A percentile compares a stretch with the other conserved stretches of the same genome.
Conservation (phyloP, 2,797 vertebrate species). For the Sebastes steindachneri region DNA sequence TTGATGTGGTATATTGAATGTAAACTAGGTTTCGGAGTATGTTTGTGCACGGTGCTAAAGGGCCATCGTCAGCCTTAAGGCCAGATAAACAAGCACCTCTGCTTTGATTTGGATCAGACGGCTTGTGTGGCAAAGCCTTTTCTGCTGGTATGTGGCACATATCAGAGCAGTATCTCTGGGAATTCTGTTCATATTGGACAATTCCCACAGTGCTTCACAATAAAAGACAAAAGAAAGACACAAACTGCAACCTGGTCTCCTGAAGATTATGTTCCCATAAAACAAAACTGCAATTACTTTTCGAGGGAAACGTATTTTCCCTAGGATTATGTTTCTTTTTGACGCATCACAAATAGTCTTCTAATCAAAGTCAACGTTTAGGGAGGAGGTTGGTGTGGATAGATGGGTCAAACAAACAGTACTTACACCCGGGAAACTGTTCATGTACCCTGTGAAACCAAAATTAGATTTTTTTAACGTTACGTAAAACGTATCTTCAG, state of each 20-base stretch:
- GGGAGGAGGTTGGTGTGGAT: not conserved
- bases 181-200: not conserved
- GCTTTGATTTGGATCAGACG: slow-evolving; percentile 19
- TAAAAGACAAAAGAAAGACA: not conserved
- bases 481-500: too few species aligned
- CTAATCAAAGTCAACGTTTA: rapidly evolving
- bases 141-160: not conserved
- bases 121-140: not conserved
- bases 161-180: not conserved
- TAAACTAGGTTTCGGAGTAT: slow-evolving; percentile 72
- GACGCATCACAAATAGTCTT: not conserved
- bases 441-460: too few species aligned
- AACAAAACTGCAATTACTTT: not conserved
- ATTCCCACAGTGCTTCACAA: not conserved
- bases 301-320: rapidly evolving
- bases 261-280: not conserved
- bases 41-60: slow-evolving; percentile 55
- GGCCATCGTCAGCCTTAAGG: slow-evolving; percentile 44
- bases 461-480: too few species aligned
- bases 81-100: slow-evolving; percentile 50
- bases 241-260: not conserved
- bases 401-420: not conserved
- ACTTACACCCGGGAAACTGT: not conserved
- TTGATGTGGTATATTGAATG: slow-evolving; percentile 68
- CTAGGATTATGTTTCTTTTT: not conserved